Conservation (phyloP, 2,888 invertebrate species). For the Aelia acuminata region DNA sequence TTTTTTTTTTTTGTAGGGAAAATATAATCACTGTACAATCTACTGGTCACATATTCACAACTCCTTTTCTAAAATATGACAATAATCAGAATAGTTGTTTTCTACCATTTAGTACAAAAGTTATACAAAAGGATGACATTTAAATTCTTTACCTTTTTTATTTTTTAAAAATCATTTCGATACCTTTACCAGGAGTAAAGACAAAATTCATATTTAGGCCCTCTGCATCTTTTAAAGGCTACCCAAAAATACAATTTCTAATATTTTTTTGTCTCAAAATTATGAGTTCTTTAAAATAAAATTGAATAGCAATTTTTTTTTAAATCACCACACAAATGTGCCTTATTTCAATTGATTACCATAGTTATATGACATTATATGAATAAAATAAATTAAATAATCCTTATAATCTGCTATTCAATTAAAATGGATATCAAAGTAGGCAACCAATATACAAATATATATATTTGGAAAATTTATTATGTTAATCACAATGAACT, state of each 20-base stretch:
- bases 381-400: not conserved
- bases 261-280: not conserved
- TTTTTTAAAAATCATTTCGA: not conserved
- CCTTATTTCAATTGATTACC: not conserved
- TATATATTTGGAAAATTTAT: not conserved
- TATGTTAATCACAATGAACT: not conserved
- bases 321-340: not conserved
- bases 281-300: not conserved
- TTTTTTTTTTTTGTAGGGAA: slow-evolving; percentile 9
- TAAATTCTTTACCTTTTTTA: slow-evolving; percentile 1
- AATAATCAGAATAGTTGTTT: slow-evolving; percentile 29
- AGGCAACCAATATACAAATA: not conserved
- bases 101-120: slow-evolving; percentile 35
- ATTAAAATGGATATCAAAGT: not conserved
- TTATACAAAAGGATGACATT: slow-evolving; percentile 43
- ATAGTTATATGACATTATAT: not conserved
- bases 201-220: slow-evolving; percentile 40
- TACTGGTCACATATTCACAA: slow-evolving; percentile 38
- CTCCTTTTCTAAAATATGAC: slow-evolving; percentile 30
- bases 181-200: slow-evolving; percentile 25
- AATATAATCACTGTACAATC: slow-evolving; percentile 36
- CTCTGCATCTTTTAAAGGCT: slow-evolving; percentile 20
- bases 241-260: slow-evolving; percentile 33
- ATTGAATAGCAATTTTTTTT: not conserved
- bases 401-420: not conserved